Conservation (phyloP, 1,140 invertebrate genomes). For the Alviniconcha marisindica region DNA sequence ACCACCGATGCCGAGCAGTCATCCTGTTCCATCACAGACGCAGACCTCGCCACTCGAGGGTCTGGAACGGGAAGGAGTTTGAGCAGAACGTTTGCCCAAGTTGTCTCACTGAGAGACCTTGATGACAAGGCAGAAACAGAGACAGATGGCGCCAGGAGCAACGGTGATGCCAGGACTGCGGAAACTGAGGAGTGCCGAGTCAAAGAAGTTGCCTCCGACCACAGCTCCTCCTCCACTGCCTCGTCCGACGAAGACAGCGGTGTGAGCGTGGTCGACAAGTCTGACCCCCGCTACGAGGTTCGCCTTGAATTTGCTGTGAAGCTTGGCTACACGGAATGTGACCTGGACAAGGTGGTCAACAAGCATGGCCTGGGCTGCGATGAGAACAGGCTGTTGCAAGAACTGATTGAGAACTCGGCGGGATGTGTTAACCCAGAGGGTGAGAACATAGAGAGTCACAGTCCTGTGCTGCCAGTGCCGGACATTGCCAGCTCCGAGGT, state of each 20-base stretch:
- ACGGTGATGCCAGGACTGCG: neutral
- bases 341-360: slow-evolving; percentile 88
- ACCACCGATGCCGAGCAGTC: neutral
- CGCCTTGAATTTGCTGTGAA: slow-evolving; percentile 81
- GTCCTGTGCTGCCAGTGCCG: neutral
- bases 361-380: slow-evolving; percentile 83
- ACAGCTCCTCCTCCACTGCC: neutral
- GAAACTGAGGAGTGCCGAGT: neutral
- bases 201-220: neutral
- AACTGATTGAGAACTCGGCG: slow-evolving; percentile 76
- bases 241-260: slow-evolving; percentile 18
- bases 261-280: neutral
- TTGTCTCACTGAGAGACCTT: neutral
- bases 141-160: neutral
- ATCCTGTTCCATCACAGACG: neutral
- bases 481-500: slow-evolving; percentile 14
- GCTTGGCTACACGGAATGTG: slow-evolving; percentile 91
- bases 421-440: slow-evolving; percentile 9
- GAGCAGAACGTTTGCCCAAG: slow-evolving; percentile 15
- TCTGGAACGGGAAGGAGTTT: neutral
- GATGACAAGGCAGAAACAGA: neutral
- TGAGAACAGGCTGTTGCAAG: slow-evolving; percentile 90
- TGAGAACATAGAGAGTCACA: neutral
- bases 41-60: neutral
- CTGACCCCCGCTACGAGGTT: neutral